These are phyloP conservation scores for Epinotia bilunana DNA, from an alignment of 2,888 invertebrate genomes.

Conservation along the genomic window DNA sequence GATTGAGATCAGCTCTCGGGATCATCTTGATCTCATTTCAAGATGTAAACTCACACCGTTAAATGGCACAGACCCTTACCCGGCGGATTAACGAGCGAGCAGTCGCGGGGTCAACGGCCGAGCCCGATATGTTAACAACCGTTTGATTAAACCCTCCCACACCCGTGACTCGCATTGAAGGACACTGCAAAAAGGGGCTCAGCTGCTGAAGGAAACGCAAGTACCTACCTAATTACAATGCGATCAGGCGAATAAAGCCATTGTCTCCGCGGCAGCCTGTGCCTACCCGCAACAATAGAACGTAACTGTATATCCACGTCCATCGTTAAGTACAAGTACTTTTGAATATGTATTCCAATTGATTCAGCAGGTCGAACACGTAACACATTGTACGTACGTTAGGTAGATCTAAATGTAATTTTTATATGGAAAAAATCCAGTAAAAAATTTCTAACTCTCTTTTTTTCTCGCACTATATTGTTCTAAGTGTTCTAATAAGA, in stretches of 20 bases:
- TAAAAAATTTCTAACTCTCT: too few relatives aligned
- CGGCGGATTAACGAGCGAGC: slow-evolving; percentile 35
- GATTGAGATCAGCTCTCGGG: slow-evolving; percentile 24
- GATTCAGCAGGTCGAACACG: background rate
- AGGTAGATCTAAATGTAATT: too few relatives aligned
- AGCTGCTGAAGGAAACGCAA: slow-evolving; percentile 4
- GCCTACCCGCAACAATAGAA: slow-evolving; percentile 11
- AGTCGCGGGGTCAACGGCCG: slow-evolving; percentile 37
- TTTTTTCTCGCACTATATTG: too few relatives aligned
- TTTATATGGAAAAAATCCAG: too few relatives aligned
- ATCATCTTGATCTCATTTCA: slow-evolving; percentile 31
- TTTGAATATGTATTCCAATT: background rate
- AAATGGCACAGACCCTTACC: slow-evolving; percentile 37
- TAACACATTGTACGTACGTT: too few relatives aligned
- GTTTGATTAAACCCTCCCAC: slow-evolving; percentile 33
- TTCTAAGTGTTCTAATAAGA: too few relatives aligned
- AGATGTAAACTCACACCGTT: slow-evolving; percentile 24
- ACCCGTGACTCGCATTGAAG: slow-evolving; percentile 30
- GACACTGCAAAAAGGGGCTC: slow-evolving; percentile 29
- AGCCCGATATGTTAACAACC: slow-evolving; percentile 32
- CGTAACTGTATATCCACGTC: background rate
- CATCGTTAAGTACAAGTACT: background rate
- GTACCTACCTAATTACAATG: slow-evolving; percentile 20
- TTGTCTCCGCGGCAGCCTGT: slow-evolving; percentile 6
- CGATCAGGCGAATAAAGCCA: slow-evolving; percentile 20